phyloP scores from a whole-genome alignment of 2,797 vertebrate species.

The Hyperoplus immaculatus region DNA sequence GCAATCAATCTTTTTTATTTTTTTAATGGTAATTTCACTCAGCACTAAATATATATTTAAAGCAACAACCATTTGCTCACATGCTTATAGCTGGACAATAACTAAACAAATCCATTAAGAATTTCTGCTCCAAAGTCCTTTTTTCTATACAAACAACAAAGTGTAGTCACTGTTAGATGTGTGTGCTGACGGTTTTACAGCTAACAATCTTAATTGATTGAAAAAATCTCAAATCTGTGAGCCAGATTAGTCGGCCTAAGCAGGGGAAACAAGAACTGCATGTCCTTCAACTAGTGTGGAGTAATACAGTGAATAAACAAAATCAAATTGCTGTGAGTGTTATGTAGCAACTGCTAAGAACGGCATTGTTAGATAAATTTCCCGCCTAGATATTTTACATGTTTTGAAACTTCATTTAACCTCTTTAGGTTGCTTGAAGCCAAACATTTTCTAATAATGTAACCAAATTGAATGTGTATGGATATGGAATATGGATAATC shows the following conservation, averaged over 20 bases:
- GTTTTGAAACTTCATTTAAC: neutral
- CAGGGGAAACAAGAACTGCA: constrained; percentile 27
- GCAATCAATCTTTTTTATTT: neutral
- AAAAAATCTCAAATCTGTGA: constrained; percentile 45
- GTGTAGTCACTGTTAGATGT: constrained; percentile 14
- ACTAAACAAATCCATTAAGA: neutral
- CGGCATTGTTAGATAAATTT: neutral
- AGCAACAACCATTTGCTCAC: neutral
- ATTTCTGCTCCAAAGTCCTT: constrained; percentile 9
- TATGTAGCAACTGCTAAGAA: neutral
- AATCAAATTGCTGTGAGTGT: neutral
- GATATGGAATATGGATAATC: neutral
- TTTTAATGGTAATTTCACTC: neutral
- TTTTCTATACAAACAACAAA: constrained; percentile 37
- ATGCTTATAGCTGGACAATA: neutral
- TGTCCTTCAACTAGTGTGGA: neutral
- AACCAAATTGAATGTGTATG: neutral
- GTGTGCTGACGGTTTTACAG: constrained; percentile 5
- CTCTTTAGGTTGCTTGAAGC: too few species aligned
- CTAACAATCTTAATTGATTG: constrained; percentile 39
- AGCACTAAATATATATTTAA: neutral
- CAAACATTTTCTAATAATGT: too few species aligned
- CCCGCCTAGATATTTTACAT: neutral
- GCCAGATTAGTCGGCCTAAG: constrained; percentile 55
- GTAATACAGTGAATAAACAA: constrained; percentile 10